phyloP scores from a whole-genome alignment of 2,797 vertebrate genomes.

The Catharus ustulatus region DNA sequence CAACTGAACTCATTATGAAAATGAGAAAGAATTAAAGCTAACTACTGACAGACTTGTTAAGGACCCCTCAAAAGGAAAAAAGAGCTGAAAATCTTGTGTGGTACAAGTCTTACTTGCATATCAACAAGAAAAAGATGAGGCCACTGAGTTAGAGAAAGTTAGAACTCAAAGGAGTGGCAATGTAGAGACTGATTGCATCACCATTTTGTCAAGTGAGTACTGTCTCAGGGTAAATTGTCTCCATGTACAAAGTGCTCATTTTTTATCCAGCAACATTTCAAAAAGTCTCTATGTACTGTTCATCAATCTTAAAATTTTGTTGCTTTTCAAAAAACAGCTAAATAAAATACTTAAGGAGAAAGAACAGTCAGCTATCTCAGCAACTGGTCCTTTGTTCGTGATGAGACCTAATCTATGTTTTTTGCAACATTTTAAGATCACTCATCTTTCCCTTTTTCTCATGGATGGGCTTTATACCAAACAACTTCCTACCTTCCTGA shows the following conservation, averaged over 20 bases:
- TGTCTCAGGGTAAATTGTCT: neutral
- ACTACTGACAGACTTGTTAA: neutral
- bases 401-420: neutral
- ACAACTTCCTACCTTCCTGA: neutral
- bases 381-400: neutral
- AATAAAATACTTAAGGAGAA: neutral
- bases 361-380: neutral
- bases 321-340: neutral
- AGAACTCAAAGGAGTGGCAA: neutral
- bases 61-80: neutral
- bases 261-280: neutral
- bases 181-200: neutral
- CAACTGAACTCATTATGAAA: conserved; percentile 13
- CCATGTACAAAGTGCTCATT: neutral
- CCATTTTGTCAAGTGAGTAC: neutral
- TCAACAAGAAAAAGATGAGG: neutral
- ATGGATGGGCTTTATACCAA: neutral
- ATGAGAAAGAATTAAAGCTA: neutral
- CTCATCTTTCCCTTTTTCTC: neutral
- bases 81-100: neutral
- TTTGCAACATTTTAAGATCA: neutral
- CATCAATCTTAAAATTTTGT: neutral
- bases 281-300: neutral
- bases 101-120: neutral
- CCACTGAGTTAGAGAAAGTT: neutral